phyloP scores from a whole-genome alignment of 2,888 invertebrate genomes.

The Leptopilina syphax region DNA sequence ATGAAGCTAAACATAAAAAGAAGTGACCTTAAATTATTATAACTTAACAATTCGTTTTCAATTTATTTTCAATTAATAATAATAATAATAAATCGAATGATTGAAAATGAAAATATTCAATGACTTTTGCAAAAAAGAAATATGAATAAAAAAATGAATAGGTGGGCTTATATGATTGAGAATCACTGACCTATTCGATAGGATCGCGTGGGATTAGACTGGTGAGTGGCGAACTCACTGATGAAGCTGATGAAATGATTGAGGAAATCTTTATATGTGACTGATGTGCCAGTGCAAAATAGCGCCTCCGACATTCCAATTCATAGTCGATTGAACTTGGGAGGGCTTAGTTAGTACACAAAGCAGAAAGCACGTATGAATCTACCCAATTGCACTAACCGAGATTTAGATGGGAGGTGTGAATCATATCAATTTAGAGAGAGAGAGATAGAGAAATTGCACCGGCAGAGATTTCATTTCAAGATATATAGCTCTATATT shows the following conservation, averaged over 20 bases:
- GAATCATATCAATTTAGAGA: slow-evolving; percentile 7
- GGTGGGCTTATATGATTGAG: slow-evolving; percentile 29
- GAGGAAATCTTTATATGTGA: slow-evolving; percentile 52
- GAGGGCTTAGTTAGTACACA: slow-evolving; percentile 21
- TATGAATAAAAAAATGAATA: no score
- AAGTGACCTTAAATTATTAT: no score
- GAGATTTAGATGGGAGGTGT: slow-evolving; percentile 21
- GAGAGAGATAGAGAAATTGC: neutral
- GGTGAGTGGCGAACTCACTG: slow-evolving; percentile 36
- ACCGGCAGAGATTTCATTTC: neutral
- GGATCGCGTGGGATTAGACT: slow-evolving; percentile 47
- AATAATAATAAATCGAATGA: no score
- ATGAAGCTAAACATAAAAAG: no score
- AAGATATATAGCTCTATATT: no score
- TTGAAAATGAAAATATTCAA: no score
- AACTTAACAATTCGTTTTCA: no score
- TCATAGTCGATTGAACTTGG: slow-evolving; percentile 4
- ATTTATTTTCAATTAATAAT: no score
- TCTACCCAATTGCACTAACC: slow-evolving; percentile 6
- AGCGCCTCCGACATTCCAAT: slow-evolving; percentile 28
- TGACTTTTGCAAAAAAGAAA: no score
- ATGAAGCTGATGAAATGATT: slow-evolving; percentile 53
- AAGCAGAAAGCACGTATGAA: slow-evolving; percentile 17
- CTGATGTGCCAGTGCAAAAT: slow-evolving; percentile 37
- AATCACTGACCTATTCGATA: slow-evolving; percentile 45